Percentiles rank a stretch among this genome's conserved stretches.
Conservation (phyloP, 2,113 vertebrate species). For the Syngnathoides biaculeatus region DNA sequence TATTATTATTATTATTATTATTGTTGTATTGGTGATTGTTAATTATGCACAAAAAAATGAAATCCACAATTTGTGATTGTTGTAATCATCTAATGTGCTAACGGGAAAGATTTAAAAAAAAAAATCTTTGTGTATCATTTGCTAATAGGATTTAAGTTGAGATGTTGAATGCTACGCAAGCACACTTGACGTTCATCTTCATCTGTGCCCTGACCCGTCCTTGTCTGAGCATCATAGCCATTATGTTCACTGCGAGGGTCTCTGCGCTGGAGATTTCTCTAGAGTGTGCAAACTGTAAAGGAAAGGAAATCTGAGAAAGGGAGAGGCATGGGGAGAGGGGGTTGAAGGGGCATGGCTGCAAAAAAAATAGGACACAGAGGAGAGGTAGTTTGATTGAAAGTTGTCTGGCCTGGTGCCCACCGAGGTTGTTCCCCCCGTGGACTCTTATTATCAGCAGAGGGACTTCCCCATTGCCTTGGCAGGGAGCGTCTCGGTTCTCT, state of each 20-base stretch:
- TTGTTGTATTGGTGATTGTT: conserved; percentile 53
- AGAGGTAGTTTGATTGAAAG: conserved; percentile 66
- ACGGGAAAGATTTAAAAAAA: conserved; percentile 28
- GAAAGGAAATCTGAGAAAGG: conserved; percentile 24
- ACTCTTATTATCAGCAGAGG: conserved; percentile 71
- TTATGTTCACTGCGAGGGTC: conserved; percentile 39
- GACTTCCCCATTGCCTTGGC: conserved; percentile 71
- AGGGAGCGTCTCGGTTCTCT: conserved; percentile 65
- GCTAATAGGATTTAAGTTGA: conserved; percentile 33
- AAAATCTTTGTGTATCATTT: conserved; percentile 16
- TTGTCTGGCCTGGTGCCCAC: conserved; percentile 70
- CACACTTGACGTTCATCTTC: conserved; percentile 39
- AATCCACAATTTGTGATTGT: conserved; percentile 48
- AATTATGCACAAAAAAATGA: conserved; percentile 50
- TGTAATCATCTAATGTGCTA: conserved; percentile 22
- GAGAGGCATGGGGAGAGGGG: conserved; percentile 28
- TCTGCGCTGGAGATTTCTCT: conserved; percentile 30
- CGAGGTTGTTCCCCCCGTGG: conserved; percentile 70
- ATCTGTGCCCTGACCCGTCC: conserved; percentile 18
- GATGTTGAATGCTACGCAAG: conserved; percentile 41
- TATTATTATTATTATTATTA: conserved; percentile 52
- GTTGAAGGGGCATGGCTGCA: conserved; percentile 9
- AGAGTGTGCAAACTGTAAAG: conserved; percentile 29
- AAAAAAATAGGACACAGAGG: conserved; percentile 42
- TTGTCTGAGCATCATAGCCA: conserved; percentile 34